A percentile compares a stretch with the other conserved stretches of the same genome.
Evolutionary conservation across 2,113 vertebrate species (phyloP).

Genomic region (Osmerus mordax): DNA sequence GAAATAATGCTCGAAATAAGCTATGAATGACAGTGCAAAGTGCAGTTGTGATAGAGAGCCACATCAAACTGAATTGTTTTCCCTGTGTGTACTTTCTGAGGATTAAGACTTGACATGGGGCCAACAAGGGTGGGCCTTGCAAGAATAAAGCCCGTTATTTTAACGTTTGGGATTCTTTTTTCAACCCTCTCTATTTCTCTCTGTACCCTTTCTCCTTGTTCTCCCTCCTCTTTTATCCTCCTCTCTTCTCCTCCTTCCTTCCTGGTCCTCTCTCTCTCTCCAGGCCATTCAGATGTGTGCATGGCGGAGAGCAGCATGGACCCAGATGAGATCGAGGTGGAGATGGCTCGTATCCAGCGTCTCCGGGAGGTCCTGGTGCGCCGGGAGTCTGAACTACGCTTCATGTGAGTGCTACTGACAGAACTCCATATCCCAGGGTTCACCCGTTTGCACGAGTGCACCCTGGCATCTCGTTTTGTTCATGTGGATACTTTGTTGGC

Average conservation of each 20-base stretch:
- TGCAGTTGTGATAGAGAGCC: neutral
- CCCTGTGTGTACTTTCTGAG: neutral
- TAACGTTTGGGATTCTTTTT: neutral
- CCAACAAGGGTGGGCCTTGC: neutral
- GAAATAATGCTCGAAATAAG: neutral
- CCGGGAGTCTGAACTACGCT: conserved; percentile 94
- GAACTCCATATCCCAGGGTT: no score
- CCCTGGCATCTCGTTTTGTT: no score
- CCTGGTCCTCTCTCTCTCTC: neutral
- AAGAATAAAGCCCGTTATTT: neutral
- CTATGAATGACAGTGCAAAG: neutral
- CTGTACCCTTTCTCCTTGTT: no score
- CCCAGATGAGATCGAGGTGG: conserved; percentile 94
- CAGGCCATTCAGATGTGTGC: conserved; percentile 90
- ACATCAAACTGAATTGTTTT: neutral
- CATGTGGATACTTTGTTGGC: no score
- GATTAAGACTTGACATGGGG: neutral
- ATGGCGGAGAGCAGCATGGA: conserved; percentile 96
- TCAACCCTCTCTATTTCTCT: neutral
- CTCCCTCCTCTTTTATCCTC: neutral
- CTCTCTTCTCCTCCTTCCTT: neutral
- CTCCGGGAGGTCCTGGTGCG: conserved; percentile 95
- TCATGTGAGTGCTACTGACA: conserved; percentile 84
- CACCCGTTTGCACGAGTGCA: no score
- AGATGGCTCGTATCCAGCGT: conserved; percentile 95